Base-by-base conservation (phyloP, 1,140 invertebrate species). In the Psilanteris sp. region DNA sequence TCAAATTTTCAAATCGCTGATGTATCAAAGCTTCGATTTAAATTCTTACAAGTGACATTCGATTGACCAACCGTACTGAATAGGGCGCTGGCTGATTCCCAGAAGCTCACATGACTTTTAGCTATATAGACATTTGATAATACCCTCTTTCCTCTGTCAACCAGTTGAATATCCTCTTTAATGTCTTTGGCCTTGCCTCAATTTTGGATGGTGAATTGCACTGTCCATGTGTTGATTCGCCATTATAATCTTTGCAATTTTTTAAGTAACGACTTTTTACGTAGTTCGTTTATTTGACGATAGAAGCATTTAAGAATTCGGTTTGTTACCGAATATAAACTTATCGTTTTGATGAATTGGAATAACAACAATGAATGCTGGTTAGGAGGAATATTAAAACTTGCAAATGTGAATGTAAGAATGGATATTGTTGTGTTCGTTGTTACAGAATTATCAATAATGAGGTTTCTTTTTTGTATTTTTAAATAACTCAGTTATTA, bases 151-250 rank as follows among this genome's bases (percentile, higher is more conserved):
- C 27, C 55, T 57, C 55, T 46, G 66, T 61, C 52, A 67, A 66
- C 66, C 61, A 66, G 66, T 77, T 77, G 59, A 77, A 77, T 71
- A 71, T 71, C 66, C 66, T 67, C 71, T 67, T 75, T 57, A 75
- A 31, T 67, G 57, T 68, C 64, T 75, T 68, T 75, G 62, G 57
- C 64, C 50, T 75, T 75, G 64, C 72, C 34, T 71, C 74, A 57
- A 61, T 77, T n/a, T 71, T 55, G 61, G 31, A 71, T 67, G 74
- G 29, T 67, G 52, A 71, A 67, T 77, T 71, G 41, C 46, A 22
- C 66, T 77, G 43, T 70, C 71, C 54, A 77, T 41, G 54, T 54
- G 54, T 54, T 67, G 54, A 71, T 77, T 67, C n/a, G 67, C 67
- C 10, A 26, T 24, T 34, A 31, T 71, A 54, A 36, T 37, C 36